These are phyloP conservation scores for Coptodon rendalli DNA, from an alignment of 2,113 vertebrate species.

Conservation along the genomic window DNA sequence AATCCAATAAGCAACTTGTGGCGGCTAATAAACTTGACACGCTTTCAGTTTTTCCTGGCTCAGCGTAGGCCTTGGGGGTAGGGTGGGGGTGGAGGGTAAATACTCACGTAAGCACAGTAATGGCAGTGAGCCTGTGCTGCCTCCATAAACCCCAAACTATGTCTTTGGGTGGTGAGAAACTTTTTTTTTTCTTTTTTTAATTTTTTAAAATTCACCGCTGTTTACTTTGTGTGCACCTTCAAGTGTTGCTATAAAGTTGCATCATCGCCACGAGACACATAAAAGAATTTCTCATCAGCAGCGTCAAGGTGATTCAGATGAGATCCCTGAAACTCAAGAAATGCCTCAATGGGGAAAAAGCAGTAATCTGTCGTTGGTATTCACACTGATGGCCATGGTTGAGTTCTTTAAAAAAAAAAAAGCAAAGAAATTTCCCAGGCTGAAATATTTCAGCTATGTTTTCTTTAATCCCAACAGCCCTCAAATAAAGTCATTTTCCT, in stretches of 20 bases:
- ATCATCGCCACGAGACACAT: fast-evolving
- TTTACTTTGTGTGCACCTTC: neutral
- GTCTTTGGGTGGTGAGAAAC: fast-evolving
- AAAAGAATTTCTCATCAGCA: neutral
- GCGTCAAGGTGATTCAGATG: neutral
- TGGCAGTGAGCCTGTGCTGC: neutral
- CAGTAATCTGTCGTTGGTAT: neutral
- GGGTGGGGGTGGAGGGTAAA: neutral
- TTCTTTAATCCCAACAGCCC: neutral
- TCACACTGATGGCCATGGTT: neutral
- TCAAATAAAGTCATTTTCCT: neutral
- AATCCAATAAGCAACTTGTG: neutral
- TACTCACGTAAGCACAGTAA: neutral
- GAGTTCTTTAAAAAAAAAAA: neutral
- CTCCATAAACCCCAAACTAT: neutral
- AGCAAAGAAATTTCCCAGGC: fast-evolving
- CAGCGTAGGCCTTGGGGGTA: neutral
- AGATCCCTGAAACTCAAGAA: neutral
- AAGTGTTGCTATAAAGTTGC: neutral
- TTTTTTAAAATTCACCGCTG: fast-evolving
- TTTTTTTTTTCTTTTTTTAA: fast-evolving
- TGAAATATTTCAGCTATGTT: neutral
- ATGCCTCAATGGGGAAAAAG: neutral
- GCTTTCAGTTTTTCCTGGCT: neutral
- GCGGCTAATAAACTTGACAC: neutral